These are phyloP conservation scores for Rhadinocentrus ornatus DNA, from an alignment of 2,797 vertebrate genomes.

Conservation along the genomic window DNA sequence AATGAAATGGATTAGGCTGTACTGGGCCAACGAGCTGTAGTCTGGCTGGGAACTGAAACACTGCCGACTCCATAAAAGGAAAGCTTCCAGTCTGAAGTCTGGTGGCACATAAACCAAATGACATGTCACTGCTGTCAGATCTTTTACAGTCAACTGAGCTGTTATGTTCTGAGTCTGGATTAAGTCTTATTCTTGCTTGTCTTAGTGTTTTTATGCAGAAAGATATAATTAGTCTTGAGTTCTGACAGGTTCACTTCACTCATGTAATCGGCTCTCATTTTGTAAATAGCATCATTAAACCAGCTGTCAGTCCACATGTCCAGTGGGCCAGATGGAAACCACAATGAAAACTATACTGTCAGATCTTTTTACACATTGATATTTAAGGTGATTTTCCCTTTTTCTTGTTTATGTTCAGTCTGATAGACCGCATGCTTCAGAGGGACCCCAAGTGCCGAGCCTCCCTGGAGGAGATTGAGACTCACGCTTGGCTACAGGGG, in stretches of 20 bases:
- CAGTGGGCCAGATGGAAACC: background rate
- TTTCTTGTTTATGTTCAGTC: conserved; percentile 74
- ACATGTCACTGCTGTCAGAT: no score
- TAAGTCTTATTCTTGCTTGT: no score
- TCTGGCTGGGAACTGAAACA: background rate
- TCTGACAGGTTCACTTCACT: no score
- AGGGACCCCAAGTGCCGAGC: conserved; percentile 94
- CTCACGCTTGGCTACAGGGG: conserved; percentile 94
- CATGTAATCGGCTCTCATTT: no score
- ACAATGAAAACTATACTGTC: background rate
- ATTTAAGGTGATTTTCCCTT: background rate
- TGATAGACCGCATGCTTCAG: conserved; percentile 97
- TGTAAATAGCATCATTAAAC: background rate
- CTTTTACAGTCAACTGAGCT: no score
- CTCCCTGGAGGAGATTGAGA: conserved; percentile 95
- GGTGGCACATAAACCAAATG: no score
- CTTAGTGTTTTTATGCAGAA: no score
- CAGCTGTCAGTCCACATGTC: background rate
- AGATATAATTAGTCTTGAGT: no score
- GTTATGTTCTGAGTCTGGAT: no score
- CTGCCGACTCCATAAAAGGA: no score
- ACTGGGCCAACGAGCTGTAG: background rate
- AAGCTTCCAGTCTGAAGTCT: background rate
- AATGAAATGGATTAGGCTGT: background rate
- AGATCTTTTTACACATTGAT: background rate